phyloP scores from a whole-genome alignment of 2,113 vertebrate species.

The Chunga burmeisteri region DNA sequence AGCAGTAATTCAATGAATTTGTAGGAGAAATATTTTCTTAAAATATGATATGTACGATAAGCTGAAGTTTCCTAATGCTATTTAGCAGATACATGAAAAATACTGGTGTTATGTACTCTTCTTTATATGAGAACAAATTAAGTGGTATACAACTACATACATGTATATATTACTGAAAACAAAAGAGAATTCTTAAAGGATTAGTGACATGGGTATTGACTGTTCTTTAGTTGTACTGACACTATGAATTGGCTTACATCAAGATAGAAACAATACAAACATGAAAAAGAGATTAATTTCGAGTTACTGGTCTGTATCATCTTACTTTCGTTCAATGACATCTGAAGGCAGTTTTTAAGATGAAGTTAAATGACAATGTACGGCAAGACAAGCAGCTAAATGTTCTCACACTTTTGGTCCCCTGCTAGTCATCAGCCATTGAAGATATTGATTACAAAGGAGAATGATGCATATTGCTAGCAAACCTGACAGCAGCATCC shows the following conservation, averaged over 20 bases:
- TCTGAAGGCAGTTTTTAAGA: conserved; percentile 32
- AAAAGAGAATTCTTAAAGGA: neutral
- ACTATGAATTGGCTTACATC: neutral
- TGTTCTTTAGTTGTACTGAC: neutral
- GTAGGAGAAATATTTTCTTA: neutral
- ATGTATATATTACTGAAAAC: neutral
- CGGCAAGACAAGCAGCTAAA: conserved; percentile 49
- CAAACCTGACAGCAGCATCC: conserved; percentile 56
- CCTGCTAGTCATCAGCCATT: conserved; percentile 20
- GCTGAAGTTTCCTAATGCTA: neutral
- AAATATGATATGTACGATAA: neutral
- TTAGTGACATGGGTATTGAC: neutral
- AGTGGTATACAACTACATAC: neutral
- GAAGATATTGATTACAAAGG: conserved; percentile 61
- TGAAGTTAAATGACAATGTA: conserved; percentile 47
- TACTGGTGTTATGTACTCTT: neutral
- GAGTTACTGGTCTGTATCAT: neutral
- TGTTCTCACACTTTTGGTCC: neutral
- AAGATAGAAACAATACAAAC: conserved; percentile 3
- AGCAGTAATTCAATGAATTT: neutral
- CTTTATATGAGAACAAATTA: neutral
- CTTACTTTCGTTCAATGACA: conserved; percentile 19
- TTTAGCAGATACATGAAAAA: neutral
- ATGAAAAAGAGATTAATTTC: conserved; percentile 35
- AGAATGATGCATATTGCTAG: conserved; percentile 47